Base-by-base conservation (phyloP, 1,140 invertebrate species). In the Lucilia sericata region DNA sequence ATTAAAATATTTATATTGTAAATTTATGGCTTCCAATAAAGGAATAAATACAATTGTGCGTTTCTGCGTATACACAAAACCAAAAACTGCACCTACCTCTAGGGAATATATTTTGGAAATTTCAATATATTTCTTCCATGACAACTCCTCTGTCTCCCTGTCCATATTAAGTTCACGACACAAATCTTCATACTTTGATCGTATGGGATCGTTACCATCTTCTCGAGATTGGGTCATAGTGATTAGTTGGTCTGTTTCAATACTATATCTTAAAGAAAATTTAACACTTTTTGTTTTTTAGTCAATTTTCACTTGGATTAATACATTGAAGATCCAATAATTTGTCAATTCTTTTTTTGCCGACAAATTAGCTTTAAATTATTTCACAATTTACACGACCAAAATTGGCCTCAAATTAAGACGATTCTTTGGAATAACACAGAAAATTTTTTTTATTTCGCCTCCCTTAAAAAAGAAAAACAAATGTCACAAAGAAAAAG, bases 131-230 rank as follows among this genome's bases (percentile, higher is more conserved):
- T 87, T 89, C 10, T 86, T 82, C 55, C 85, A 90, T 34, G 88
- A 86, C n/a, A 85, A 82, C n/a, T 86, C 86, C 82, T 91, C 89
- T 7, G 90, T 91, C 55, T 87, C 86, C 0, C 85, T 82, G 83
- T 91, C 90, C 88, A 91, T 90, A 85, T 91, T 91, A 0, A 91
- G 86, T 70, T 91, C 88, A 19, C 88, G 87, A 84, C 90, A 91
- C 34, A 91, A 83, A 49, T 88, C 88, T 51, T 87, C 87, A 78
- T 84, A 85, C 55, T 78, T 82, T 21, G 75, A 30, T 17, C 65
- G 74, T 51, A 80, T 80, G 2, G 76, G 14, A 21, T 80, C 76
- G n/a, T 8, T 21, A 9, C 76, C 76, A 51, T 80, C 76, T 51
- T 51, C 76, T 25, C 76, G 76, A 49, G 76, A 49, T 49, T 80